phyloP scores from a whole-genome alignment of 2,888 invertebrate genomes.

The Cheilosia soror region DNA sequence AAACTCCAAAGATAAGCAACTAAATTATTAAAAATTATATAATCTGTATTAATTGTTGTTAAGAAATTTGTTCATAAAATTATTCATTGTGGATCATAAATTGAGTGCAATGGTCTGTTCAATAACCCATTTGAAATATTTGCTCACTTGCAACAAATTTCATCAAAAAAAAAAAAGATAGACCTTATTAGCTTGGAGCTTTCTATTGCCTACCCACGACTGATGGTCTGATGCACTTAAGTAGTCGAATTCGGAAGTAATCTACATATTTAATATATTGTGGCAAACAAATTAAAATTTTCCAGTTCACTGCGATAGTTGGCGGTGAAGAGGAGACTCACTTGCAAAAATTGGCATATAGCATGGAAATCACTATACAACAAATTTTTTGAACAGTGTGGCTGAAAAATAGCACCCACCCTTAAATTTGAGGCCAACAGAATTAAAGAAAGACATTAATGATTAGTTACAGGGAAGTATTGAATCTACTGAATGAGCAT shows the following conservation, averaged over 20 bases:
- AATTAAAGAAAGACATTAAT: no score
- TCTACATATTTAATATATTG: not conserved
- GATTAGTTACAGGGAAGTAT: no score
- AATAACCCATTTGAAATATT: not conserved
- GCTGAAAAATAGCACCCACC: no score
- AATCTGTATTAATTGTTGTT: conserved; percentile 29
- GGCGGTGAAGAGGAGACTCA: no score
- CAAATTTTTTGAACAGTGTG: no score
- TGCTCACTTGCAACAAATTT: conserved; percentile 19
- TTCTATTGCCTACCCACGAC: conserved; percentile 2
- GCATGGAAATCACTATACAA: no score
- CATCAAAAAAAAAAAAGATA: not conserved
- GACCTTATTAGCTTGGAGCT: conserved; percentile 6
- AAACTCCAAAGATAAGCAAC: conserved; percentile 18
- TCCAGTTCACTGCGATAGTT: not conserved
- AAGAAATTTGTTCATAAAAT: conserved; percentile 25
- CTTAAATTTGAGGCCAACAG: no score
- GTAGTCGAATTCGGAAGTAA: not conserved
- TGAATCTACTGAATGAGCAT: no score
- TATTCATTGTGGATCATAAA: conserved; percentile 14
- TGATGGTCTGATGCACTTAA: no score
- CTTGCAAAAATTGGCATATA: no score
- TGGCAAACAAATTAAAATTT: conserved; percentile 4
- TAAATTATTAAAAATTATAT: conserved; percentile 12
- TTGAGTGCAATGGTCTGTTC: not conserved